Conservation (phyloP, 2,888 invertebrate species). For the Catotricha subobsoleta region DNA sequence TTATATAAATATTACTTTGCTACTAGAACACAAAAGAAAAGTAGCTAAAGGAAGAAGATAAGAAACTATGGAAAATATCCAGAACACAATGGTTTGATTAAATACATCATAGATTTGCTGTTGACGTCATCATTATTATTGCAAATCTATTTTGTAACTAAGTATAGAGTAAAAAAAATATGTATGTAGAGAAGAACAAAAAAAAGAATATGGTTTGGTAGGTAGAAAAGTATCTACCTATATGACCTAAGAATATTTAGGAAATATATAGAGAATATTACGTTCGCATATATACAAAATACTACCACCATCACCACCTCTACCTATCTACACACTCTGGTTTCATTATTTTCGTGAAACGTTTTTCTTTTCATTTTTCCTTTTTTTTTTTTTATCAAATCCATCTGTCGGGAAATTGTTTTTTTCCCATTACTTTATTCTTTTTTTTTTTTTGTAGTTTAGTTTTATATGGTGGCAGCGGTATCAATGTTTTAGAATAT, state of each 20-base stretch:
- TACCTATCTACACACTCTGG: background rate
- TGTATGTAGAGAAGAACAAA: background rate
- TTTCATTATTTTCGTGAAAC: background rate
- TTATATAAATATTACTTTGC: no score
- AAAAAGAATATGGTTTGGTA: background rate
- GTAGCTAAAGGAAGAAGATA: conserved; percentile 4
- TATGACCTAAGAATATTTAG: background rate
- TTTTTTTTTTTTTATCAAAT: background rate
- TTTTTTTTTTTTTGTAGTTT: background rate
- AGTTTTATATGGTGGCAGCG: no score
- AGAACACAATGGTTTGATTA: conserved; percentile 8
- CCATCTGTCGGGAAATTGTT: background rate
- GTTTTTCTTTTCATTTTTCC: background rate
- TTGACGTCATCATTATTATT: conserved; percentile 10
- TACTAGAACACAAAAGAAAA: conserved; percentile 5
- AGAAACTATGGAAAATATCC: conserved; percentile 5
- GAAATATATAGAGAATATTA: no score
- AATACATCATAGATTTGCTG: conserved; percentile 10
- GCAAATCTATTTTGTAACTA: conserved; percentile 8
- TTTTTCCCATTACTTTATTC: background rate
- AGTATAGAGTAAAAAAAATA: background rate
- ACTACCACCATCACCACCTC: background rate
- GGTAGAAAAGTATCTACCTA: background rate
- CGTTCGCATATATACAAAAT: background rate
- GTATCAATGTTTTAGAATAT: no score